These are phyloP conservation scores for Chamaetylas fuelleborni DNA, from an alignment of 2,113 vertebrate genomes.

Conservation along the genomic window DNA sequence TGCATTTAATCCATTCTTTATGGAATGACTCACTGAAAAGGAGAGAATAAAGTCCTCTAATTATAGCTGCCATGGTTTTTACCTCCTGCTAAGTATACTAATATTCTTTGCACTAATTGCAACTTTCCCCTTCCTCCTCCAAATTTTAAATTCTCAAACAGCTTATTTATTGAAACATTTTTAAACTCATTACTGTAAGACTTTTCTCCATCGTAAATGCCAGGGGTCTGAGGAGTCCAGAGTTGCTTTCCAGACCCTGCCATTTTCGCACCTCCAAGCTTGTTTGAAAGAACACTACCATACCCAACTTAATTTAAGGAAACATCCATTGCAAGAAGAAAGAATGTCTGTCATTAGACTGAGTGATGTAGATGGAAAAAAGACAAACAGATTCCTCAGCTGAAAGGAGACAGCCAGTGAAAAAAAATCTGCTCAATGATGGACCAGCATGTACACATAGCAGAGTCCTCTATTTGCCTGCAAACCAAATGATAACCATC, in stretches of 20 bases:
- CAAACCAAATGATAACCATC: not conserved
- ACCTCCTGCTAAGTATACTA: slow-evolving; percentile 22
- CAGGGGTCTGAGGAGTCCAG: not conserved
- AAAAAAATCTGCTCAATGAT: not conserved
- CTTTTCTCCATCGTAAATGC: not conserved
- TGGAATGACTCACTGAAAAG: slow-evolving; percentile 35
- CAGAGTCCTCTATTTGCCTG: not conserved
- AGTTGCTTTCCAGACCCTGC: not conserved
- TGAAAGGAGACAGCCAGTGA: not conserved
- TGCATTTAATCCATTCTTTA: slow-evolving; percentile 1
- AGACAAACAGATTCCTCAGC: not conserved
- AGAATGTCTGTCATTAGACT: not conserved
- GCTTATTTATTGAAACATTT: not conserved
- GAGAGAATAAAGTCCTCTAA: not conserved
- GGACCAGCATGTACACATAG: not conserved
- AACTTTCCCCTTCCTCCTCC: not conserved
- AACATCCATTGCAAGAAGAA: not conserved
- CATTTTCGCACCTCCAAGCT: not conserved
- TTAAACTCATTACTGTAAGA: not conserved
- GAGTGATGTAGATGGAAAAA: not conserved
- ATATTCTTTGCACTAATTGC: slow-evolving; percentile 18
- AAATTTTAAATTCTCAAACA: not conserved
- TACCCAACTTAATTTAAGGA: not conserved
- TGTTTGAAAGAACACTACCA: not conserved
- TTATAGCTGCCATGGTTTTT: slow-evolving; percentile 35